Conservation (phyloP, 2,888 invertebrate species). For the Phoenoteleia sp. region DNA sequence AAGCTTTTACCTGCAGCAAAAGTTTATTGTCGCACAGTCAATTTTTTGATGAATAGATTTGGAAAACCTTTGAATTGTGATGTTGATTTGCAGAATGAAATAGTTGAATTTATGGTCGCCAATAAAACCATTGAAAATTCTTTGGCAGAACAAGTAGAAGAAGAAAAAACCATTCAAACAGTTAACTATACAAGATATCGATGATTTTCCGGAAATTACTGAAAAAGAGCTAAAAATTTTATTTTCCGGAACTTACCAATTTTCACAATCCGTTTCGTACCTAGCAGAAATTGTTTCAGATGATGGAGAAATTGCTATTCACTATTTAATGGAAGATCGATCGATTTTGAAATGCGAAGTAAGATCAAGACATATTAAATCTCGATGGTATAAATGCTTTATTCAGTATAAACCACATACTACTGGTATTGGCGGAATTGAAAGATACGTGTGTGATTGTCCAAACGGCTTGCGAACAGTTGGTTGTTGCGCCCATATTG, state of each 20-base stretch:
- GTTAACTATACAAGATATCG: conserved; percentile 43
- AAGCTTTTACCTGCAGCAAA: conserved; percentile 51
- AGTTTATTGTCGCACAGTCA: conserved; percentile 40
- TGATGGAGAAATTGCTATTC: conserved; percentile 10
- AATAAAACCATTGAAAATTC: conserved; percentile 35
- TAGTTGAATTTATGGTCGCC: conserved; percentile 47
- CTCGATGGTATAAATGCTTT: conserved; percentile 45
- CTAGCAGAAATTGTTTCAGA: conserved; percentile 63
- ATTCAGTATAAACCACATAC: conserved; percentile 62
- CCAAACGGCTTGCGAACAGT: conserved; percentile 14
- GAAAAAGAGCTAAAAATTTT: conserved; percentile 66
- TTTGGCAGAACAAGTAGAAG: conserved; percentile 62
- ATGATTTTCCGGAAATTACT: conserved; percentile 70
- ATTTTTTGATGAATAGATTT: conserved; percentile 58
- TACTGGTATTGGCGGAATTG: conserved; percentile 53
- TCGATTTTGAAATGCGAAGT: neutral
- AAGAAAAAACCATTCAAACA: conserved; percentile 47
- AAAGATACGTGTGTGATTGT: conserved; percentile 68
- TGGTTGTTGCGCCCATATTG: conserved; percentile 1
- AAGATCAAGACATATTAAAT: conserved; percentile 11
- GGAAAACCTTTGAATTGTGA: conserved; percentile 65
- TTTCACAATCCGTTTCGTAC: conserved; percentile 71
- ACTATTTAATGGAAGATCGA: conserved; percentile 24
- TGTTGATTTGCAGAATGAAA: conserved; percentile 32
- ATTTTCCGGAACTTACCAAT: conserved; percentile 71